Conservation (phyloP, 1,140 invertebrate genomes). For the Pissodes strobi region DNA sequence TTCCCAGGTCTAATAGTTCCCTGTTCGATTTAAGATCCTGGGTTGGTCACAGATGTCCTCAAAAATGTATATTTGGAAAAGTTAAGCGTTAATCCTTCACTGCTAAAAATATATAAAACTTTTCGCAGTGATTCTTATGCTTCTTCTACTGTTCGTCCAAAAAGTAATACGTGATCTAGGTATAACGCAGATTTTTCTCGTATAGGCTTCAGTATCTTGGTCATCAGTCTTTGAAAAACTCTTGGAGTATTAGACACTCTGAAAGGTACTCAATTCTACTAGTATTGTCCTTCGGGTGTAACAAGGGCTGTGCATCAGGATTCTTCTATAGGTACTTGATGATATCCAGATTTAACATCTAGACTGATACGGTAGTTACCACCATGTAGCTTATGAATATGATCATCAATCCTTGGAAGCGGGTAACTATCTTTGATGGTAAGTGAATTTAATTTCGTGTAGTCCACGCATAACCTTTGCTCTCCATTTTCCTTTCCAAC, state of each 20-base stretch:
- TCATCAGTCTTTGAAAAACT: too few species aligned
- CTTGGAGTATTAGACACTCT: too few species aligned
- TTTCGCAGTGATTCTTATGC: too few species aligned
- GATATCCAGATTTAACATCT: constrained; percentile 39
- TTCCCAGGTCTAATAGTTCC: background rate
- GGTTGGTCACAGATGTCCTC: background rate
- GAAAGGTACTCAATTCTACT: too few species aligned
- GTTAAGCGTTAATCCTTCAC: background rate
- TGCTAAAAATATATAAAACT: too few species aligned
- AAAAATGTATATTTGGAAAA: background rate
- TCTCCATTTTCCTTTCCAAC: background rate
- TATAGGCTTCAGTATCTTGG: too few species aligned
- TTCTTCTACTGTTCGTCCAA: too few species aligned
- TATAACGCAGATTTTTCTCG: too few species aligned
- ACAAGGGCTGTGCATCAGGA: constrained; percentile 48
- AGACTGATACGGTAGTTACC: constrained; percentile 45
- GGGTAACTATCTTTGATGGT: constrained; percentile 39
- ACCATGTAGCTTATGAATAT: constrained; percentile 42
- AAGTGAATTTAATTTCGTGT: background rate
- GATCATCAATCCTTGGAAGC: constrained; percentile 51
- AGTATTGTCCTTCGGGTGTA: too few species aligned
- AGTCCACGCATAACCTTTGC: background rate
- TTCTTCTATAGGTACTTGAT: constrained; percentile 46
- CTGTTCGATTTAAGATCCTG: background rate
- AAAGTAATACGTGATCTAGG: too few species aligned